phyloP scores from a whole-genome alignment of 2,888 invertebrate genomes.

The Alsophila aescularia region DNA sequence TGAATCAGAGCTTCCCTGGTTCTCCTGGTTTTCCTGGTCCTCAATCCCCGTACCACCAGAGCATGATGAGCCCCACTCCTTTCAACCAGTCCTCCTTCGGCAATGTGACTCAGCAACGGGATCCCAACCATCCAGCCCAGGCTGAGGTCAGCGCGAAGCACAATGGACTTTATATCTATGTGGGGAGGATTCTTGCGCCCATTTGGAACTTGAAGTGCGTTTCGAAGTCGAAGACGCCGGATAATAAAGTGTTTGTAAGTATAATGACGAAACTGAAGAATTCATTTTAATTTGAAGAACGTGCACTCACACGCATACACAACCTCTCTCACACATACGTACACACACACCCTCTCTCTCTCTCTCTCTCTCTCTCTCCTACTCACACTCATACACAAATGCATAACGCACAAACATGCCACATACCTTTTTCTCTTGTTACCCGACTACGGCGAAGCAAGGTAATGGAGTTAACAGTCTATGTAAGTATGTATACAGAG shows the following conservation, averaged over 20 bases:
- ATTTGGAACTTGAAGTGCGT: constrained; percentile 94
- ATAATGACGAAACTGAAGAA: too few species aligned
- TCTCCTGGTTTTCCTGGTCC: constrained; percentile 65
- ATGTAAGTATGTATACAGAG: too few species aligned
- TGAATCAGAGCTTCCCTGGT: constrained; percentile 67
- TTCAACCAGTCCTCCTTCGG: constrained; percentile 74
- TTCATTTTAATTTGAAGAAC: too few species aligned
- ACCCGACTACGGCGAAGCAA: too few species aligned
- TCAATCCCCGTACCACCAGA: constrained; percentile 68
- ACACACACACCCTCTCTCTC: too few species aligned
- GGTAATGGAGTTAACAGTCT: too few species aligned
- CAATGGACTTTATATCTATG: constrained; percentile 96
- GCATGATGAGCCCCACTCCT: constrained; percentile 59
- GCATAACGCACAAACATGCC: too few species aligned
- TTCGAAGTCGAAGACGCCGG: constrained; percentile 80
- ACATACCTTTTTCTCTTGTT: too few species aligned
- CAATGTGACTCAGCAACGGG: constrained; percentile 67
- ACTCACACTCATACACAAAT: too few species aligned
- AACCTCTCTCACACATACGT: too few species aligned
- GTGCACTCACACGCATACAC: too few species aligned
- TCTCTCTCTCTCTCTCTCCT: too few species aligned
- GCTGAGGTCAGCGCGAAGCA: constrained; percentile 89
- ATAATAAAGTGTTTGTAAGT: constrained; percentile 85
- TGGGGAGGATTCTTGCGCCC: constrained; percentile 93
- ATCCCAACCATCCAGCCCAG: constrained; percentile 70